Evolutionary conservation across 2,113 vertebrate genomes (phyloP).

Genomic region (Megaleporinus macrocephalus): DNA sequence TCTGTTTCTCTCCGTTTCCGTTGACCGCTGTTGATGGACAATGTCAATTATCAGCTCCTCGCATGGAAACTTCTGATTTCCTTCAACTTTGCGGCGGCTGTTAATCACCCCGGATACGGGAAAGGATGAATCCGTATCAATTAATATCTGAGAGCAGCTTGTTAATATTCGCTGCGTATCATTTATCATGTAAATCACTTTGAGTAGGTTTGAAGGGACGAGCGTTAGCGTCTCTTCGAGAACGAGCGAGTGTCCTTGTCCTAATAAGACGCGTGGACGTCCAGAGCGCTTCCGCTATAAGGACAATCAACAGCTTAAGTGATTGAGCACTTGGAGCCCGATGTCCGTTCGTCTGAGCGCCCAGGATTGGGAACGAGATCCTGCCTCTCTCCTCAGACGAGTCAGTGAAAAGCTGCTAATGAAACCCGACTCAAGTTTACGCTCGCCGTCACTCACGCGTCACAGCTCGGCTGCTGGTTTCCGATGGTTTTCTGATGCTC

Average conservation of each 20-base stretch:
- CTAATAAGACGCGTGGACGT: background rate
- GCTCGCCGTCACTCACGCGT: background rate
- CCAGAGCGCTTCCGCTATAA: background rate
- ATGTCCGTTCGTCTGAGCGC: background rate
- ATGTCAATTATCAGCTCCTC: conserved; percentile 7
- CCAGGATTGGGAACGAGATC: background rate
- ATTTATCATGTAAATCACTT: conserved; percentile 46
- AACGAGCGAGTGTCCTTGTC: conserved; percentile 37
- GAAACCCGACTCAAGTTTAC: too few species aligned
- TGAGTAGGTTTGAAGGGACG: conserved; percentile 5
- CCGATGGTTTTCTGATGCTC: too few species aligned
- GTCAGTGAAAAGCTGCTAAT: too few species aligned
- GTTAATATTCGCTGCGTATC: conserved; percentile 43
- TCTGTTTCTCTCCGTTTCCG: too few species aligned
- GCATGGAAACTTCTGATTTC: background rate
- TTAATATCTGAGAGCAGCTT: conserved; percentile 51
- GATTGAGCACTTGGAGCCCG: background rate
- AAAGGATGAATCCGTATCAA: conserved; percentile 41
- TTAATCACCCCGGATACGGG: conserved; percentile 23
- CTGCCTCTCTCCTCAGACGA: background rate
- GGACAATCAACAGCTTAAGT: background rate
- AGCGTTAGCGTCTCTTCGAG: background rate
- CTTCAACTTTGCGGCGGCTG: background rate
- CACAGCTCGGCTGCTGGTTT: background rate
- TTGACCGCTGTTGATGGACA: too few species aligned